Percentiles rank a stretch among this genome's conserved stretches.
Conservation (phyloP, 2,888 invertebrate species). For the Drosophila parthenogenetica region DNA sequence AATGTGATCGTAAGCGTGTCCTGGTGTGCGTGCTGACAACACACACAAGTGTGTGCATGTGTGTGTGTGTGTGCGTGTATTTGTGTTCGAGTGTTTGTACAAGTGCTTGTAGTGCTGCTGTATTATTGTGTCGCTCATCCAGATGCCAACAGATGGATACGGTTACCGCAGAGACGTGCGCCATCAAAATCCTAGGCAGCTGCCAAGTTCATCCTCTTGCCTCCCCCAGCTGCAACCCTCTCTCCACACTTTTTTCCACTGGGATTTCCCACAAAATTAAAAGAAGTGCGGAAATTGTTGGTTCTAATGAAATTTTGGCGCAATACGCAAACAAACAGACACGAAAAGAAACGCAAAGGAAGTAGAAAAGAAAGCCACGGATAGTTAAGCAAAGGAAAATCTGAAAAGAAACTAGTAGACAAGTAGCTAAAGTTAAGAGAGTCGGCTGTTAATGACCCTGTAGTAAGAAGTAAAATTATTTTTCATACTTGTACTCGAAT, state of each 20-base stretch:
- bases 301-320: conserved; percentile 67
- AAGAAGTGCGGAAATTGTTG: conserved; percentile 50
- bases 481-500: no score
- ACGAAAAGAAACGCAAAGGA: not conserved
- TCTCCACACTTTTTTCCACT: not conserved
- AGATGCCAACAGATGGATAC: conserved; percentile 34
- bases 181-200: conserved; percentile 38
- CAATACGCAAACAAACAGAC: conserved; percentile 42
- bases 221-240: not conserved
- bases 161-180: conserved; percentile 38
- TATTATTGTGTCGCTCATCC: conserved; percentile 20
- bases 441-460: no score
- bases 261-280: conserved; percentile 12
- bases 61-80: not conserved
- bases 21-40: conserved; percentile 31
- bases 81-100: not conserved
- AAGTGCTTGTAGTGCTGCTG: conserved; percentile 14
- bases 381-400: conserved; percentile 32
- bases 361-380: conserved; percentile 12
- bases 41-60: not conserved
- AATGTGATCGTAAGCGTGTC: conserved; percentile 50
- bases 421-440: not conserved
- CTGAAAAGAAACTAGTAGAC: not conserved
- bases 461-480: no score
- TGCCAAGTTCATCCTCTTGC: conserved; percentile 10